Percentiles rank a stretch among this genome's conserved stretches.
Evolutionary conservation across 2,113 vertebrate species (phyloP).

Genomic region (Oxyruncus cristatus): DNA sequence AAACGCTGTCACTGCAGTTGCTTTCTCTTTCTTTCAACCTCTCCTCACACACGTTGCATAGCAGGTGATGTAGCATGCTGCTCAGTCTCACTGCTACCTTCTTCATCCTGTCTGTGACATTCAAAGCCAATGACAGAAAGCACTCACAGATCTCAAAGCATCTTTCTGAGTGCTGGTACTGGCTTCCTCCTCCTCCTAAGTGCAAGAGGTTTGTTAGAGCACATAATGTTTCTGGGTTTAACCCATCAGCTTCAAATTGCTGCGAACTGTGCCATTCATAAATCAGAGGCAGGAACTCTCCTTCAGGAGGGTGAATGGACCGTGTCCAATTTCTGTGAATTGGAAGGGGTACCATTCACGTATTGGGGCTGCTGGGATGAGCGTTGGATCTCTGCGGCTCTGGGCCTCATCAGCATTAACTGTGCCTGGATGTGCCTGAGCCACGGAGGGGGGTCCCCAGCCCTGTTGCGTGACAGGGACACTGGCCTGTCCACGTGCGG

Average conservation of each 20-base stretch:
- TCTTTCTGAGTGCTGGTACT: rapidly evolving
- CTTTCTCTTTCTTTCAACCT: neutral
- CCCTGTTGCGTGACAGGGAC: neutral
- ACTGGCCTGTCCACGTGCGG: neutral
- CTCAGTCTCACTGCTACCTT: neutral
- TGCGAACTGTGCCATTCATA: neutral
- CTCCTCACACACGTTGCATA: neutral
- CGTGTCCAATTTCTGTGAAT: neutral
- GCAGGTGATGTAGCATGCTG: neutral
- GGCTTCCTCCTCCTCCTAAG: neutral
- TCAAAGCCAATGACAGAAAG: neutral
- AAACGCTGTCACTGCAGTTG: neutral
- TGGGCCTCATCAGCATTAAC: neutral
- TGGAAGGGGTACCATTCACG: neutral
- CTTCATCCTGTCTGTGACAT: neutral
- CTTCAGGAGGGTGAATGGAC: neutral
- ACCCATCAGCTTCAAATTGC: neutral
- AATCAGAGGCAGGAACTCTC: neutral
- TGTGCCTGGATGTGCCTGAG: neutral
- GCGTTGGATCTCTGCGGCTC: neutral
- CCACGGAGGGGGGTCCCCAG: neutral
- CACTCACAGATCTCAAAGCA: neutral
- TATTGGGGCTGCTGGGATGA: neutral
- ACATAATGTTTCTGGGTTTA: neutral
- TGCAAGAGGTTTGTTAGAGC: neutral